Percentiles rank a stretch among this genome's conserved stretches.
Evolutionary conservation across 2,888 invertebrate species (phyloP).

Genomic region (Cremastinae sp.): DNA sequence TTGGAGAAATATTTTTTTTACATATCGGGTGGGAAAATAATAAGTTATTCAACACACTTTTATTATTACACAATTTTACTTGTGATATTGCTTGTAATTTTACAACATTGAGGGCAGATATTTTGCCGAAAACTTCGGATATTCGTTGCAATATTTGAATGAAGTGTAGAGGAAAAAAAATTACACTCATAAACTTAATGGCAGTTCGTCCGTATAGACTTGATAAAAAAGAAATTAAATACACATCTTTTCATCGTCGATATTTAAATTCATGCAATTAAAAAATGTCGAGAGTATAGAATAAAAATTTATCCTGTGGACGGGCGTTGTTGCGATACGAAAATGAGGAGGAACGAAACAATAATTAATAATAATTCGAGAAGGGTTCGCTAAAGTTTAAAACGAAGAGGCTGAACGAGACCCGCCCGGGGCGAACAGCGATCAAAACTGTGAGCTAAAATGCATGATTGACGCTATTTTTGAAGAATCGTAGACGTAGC

Average conservation of each 20-base stretch:
- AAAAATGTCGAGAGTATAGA: not conserved
- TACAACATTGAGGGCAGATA: not conserved
- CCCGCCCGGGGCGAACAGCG: constrained; percentile 59
- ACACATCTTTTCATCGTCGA: constrained; percentile 1
- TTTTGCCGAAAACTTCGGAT: no score
- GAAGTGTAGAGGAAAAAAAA: no score
- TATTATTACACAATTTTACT: not conserved
- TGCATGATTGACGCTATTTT: constrained; percentile 57
- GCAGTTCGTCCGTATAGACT: constrained; percentile 24
- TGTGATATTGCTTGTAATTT: not conserved
- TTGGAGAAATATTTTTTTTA: not conserved
- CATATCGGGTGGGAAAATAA: constrained; percentile 9
- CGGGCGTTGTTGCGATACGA: constrained; percentile 20
- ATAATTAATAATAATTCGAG: no score
- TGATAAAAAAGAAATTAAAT: constrained; percentile 10
- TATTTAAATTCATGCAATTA: no score
- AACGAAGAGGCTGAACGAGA: constrained; percentile 53
- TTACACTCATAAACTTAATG: not conserved
- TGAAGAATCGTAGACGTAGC: constrained; percentile 5
- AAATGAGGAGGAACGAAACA: constrained; percentile 21
- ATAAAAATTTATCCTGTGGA: constrained; percentile 15
- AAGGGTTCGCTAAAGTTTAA: constrained; percentile 47
- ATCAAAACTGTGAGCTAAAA: constrained; percentile 63
- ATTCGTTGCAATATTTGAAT: no score
- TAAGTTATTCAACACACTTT: not conserved